phyloP scores from a whole-genome alignment of 2,113 vertebrate genomes.

The Semicossyphus pulcher region DNA sequence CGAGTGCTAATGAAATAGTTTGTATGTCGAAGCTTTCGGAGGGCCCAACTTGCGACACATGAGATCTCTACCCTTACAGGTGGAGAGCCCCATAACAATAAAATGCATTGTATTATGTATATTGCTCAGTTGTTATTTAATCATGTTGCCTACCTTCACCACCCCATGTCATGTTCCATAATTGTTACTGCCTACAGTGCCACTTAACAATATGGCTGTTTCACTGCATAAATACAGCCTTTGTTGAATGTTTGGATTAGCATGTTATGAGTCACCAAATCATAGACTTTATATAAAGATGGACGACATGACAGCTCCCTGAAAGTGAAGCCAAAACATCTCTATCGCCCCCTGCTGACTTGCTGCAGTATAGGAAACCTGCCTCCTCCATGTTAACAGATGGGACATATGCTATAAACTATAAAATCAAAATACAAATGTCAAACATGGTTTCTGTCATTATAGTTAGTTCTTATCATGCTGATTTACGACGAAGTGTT shows the following conservation, averaged over 20 bases:
- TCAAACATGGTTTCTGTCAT: too few relatives aligned
- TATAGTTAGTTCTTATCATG: too few relatives aligned
- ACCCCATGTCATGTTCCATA: background rate
- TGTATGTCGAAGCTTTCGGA: background rate
- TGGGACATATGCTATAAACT: too few relatives aligned
- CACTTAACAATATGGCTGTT: conserved; percentile 6
- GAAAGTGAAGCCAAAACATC: too few relatives aligned
- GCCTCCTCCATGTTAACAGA: too few relatives aligned
- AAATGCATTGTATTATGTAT: conserved; percentile 16
- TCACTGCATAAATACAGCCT: background rate
- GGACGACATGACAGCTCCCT: too few relatives aligned
- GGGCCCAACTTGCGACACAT: background rate
- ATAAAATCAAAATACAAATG: too few relatives aligned
- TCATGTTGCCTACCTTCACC: background rate
- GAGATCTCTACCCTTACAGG: background rate
- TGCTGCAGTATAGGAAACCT: too few relatives aligned
- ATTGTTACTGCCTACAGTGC: conserved; percentile 6
- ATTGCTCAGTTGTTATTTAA: conserved; percentile 11
- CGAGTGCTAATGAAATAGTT: conserved; percentile 7
- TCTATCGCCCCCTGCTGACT: too few relatives aligned
- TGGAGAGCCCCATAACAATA: conserved; percentile 19
- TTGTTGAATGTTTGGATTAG: background rate
- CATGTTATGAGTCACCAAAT: background rate
- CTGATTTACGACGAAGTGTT: too few relatives aligned
- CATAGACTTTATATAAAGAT: too few relatives aligned